Conservation (phyloP, 1,140 invertebrate genomes). For the Magallana ariakensis region DNA sequence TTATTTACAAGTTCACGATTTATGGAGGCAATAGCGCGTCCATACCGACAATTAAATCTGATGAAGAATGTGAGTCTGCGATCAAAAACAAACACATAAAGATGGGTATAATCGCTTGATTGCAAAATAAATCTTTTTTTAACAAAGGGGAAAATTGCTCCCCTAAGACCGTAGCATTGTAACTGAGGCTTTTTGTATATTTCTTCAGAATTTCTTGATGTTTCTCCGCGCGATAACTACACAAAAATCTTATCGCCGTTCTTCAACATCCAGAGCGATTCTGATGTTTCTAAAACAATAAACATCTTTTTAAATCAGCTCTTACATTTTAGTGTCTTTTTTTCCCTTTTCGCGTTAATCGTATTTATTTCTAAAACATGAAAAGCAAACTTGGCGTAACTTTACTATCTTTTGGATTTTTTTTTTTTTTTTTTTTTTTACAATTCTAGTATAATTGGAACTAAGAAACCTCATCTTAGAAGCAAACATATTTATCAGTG, state of each 20-base stretch:
- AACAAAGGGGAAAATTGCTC: conserved; percentile 26
- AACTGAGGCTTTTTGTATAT: too few relatives aligned
- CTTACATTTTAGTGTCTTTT: too few relatives aligned
- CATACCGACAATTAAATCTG: background rate
- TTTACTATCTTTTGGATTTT: background rate
- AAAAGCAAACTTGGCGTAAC: background rate
- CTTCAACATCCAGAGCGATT: too few relatives aligned
- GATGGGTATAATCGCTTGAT: conserved; percentile 13
- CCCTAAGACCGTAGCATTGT: background rate
- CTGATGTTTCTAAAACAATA: too few relatives aligned
- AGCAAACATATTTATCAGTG: background rate
- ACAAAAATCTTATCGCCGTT: too few relatives aligned
- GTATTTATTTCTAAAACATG: background rate
- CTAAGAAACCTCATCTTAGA: background rate
- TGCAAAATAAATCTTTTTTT: conserved; percentile 21
- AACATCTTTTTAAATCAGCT: too few relatives aligned
- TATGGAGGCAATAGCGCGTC: conserved; percentile 13
- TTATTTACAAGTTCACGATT: conserved; percentile 27
- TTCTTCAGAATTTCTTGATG: too few relatives aligned
- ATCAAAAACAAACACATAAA: background rate
- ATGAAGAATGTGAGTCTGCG: conserved; percentile 24
- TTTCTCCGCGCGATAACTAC: too few relatives aligned
- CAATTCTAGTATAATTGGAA: background rate
- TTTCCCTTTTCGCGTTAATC: too few relatives aligned
- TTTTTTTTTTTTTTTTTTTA: background rate